Conservation (phyloP, 1,140 invertebrate species). For the Grapholita molesta region DNA sequence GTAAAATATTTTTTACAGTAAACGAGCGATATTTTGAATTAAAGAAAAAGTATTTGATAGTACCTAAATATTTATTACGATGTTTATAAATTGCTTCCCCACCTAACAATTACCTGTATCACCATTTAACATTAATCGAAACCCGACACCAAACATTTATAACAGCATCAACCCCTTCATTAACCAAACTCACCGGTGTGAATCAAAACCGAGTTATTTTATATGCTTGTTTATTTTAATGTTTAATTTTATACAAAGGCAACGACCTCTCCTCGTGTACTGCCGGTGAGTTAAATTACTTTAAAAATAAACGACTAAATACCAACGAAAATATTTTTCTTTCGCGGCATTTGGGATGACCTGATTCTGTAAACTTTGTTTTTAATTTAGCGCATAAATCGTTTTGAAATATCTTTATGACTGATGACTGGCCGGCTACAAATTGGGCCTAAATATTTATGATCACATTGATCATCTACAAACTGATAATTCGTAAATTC, state of each 20-base stretch:
- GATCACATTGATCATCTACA: too few relatives aligned
- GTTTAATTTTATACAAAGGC: conserved; percentile 70
- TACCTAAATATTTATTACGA: too few relatives aligned
- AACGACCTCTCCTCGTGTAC: conserved; percentile 47
- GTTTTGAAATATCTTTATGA: conserved; percentile 11
- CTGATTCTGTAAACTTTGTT: conserved; percentile 2
- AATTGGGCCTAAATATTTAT: not conserved
- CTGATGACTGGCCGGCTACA: not conserved
- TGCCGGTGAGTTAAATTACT: conserved; percentile 37
- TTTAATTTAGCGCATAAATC: conserved; percentile 8
- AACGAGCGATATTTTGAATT: too few relatives aligned
- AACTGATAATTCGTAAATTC: not conserved
- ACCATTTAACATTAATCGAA: conserved; percentile 18
- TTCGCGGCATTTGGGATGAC: not conserved
- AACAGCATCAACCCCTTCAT: conserved; percentile 40
- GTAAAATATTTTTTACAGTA: too few relatives aligned
- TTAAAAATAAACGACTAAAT: conserved; percentile 38
- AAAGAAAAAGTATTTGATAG: too few relatives aligned
- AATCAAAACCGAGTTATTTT: conserved; percentile 64
- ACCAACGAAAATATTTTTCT: conserved; percentile 40
- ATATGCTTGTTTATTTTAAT: conserved; percentile 68
- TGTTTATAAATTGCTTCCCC: not conserved
- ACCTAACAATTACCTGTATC: not conserved
- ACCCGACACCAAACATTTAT: conserved; percentile 33
- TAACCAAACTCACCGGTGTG: conserved; percentile 28